phyloP scores from a whole-genome alignment of 2,113 vertebrate species.

The Zosterops japonicus region DNA sequence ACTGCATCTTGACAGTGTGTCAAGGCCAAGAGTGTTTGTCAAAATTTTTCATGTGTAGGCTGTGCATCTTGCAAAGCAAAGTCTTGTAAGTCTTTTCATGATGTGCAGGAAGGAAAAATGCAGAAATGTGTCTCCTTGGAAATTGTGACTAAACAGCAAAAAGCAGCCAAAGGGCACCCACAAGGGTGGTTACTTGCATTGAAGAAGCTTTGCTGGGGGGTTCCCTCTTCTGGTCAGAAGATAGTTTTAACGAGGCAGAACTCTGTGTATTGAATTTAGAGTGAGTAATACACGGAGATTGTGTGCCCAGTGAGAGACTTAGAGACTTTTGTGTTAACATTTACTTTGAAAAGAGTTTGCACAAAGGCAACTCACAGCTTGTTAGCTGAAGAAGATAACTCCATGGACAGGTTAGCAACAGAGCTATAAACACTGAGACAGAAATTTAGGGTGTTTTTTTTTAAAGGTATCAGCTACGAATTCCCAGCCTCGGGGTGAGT shows the following conservation, averaged over 20 bases:
- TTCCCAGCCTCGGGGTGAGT: slow-evolving; percentile 7
- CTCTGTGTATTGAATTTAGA: background rate
- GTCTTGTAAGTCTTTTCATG: background rate
- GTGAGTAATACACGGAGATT: background rate
- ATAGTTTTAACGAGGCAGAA: background rate
- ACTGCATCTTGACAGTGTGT: background rate
- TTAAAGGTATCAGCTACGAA: slow-evolving; percentile 38
- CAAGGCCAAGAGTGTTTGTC: background rate
- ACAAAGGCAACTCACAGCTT: background rate
- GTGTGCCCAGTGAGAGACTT: background rate
- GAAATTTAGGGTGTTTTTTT: background rate
- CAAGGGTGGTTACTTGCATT: background rate
- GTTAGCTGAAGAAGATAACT: background rate
- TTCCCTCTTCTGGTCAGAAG: background rate
- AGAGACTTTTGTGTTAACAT: background rate
- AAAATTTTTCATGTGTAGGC: background rate
- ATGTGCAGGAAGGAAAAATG: background rate
- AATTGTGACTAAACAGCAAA: background rate
- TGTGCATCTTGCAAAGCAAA: background rate
- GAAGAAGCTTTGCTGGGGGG: background rate
- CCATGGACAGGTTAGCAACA: background rate
- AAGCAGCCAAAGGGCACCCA: background rate
- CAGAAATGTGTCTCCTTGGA: background rate
- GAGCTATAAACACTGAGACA: background rate
- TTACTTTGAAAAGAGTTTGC: background rate